A percentile compares a stretch with the other conserved stretches of the same genome.
Conservation (phyloP, 2,797 vertebrate species). For the Ctenopoma multispine region DNA sequence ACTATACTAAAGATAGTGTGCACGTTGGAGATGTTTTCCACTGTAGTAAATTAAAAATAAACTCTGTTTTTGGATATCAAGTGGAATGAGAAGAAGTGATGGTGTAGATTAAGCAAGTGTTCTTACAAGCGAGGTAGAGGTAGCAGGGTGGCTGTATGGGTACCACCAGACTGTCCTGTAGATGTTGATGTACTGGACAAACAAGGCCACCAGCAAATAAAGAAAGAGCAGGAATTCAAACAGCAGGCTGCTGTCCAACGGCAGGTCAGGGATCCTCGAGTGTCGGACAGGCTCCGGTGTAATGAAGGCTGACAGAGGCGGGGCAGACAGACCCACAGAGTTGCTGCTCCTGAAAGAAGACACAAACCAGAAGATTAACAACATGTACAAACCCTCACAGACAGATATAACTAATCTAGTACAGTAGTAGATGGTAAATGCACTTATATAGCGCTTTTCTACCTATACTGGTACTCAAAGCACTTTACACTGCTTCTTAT, state of each 20-base stretch:
- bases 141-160: constrained; percentile 95
- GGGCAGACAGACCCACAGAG: constrained; percentile 91
- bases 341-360: constrained; percentile 88
- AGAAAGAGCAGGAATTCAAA: constrained; percentile 98
- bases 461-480: no score
- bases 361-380: constrained; percentile 9
- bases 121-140: constrained; percentile 95
- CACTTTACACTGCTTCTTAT: no score
- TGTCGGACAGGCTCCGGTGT: constrained; percentile 96
- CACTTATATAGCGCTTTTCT: no score
- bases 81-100: not conserved
- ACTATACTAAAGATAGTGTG: not conserved
- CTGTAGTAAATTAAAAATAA: not conserved
- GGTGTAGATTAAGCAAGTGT: not conserved
- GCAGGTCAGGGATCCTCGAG: constrained; percentile 95
- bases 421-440: no score
- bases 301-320: constrained; percentile 95
- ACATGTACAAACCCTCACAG: not conserved
- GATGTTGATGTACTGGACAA: constrained; percentile 99
- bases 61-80: not conserved
- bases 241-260: constrained; percentile 92
- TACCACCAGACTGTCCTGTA: constrained; percentile 99
- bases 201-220: constrained; percentile 95
- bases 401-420: no score
- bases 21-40: not conserved